These are phyloP conservation scores for Meleagris gallopavo DNA, from an alignment of 2,113 vertebrate genomes.

Conservation along the genomic window DNA sequence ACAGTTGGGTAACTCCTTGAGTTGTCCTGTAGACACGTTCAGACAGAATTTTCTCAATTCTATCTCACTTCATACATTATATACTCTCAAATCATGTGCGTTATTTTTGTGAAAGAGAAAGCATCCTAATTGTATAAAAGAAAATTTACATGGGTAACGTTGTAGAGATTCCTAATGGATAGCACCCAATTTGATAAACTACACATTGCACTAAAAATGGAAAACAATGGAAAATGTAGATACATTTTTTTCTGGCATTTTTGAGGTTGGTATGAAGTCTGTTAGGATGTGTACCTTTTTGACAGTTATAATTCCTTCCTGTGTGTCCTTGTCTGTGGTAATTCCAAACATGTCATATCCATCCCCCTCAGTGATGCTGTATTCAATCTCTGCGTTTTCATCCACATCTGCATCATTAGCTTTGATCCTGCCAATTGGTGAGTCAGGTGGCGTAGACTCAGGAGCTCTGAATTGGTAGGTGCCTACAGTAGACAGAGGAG, in stretches of 20 bases:
- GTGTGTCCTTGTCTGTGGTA: conserved; percentile 86
- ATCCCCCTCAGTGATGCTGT: conserved; percentile 89
- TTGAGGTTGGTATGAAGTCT: neutral
- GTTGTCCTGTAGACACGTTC: neutral
- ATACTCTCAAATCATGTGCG: neutral
- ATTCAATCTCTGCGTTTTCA: conserved; percentile 91
- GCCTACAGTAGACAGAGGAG: conserved; percentile 72
- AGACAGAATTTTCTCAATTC: neutral
- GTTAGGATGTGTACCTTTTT: conserved; percentile 83
- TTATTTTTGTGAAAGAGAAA: neutral
- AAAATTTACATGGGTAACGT: neutral
- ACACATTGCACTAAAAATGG: neutral
- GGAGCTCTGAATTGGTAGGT: conserved; percentile 89
- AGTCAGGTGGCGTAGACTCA: conserved; percentile 83
- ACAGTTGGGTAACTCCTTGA: neutral
- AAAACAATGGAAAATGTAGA: neutral
- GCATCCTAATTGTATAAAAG: neutral
- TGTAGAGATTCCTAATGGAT: neutral
- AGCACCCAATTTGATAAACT: neutral
- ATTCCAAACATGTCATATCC: conserved; percentile 90
- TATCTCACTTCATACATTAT: neutral
- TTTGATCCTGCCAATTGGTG: conserved; percentile 84
- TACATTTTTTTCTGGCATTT: neutral
- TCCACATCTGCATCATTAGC: conserved; percentile 89
- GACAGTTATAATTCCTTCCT: conserved; percentile 90